These are phyloP conservation scores for Syngnathus scovelli DNA, from an alignment of 2,113 vertebrate genomes.

Conservation along the genomic window DNA sequence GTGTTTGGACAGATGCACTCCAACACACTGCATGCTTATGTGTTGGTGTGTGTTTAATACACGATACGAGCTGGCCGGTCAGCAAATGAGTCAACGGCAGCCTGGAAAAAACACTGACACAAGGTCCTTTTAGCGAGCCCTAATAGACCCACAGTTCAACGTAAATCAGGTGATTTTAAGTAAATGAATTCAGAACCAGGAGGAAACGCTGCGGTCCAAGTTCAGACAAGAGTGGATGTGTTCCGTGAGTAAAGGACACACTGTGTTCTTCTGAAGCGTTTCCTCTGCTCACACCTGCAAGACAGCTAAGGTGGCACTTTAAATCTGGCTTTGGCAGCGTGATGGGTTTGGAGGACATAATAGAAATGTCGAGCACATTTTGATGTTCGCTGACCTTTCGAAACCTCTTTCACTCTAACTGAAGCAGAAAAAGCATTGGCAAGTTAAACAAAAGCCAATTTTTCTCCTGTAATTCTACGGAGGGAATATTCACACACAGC, in stretches of 20 bases:
- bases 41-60: background rate
- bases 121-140: constrained; percentile 3
- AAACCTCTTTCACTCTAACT: background rate
- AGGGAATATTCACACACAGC: constrained; percentile 5
- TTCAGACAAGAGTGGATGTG: background rate
- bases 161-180: constrained; percentile 17
- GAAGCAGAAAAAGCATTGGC: constrained; percentile 5
- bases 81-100: constrained; percentile 21
- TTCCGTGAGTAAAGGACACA: background rate
- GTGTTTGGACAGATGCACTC: background rate
- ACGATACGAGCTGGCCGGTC: background rate
- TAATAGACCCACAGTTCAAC: constrained; percentile 11
- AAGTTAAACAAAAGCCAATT: background rate
- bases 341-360: constrained; percentile 11
- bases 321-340: background rate
- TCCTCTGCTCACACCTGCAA: background rate
- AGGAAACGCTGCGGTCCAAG: constrained; percentile 4
- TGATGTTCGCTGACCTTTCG: background rate
- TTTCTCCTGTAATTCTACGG: background rate
- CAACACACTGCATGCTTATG: constrained; percentile 1
- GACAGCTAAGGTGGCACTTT: constrained; percentile 10
- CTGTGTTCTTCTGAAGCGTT: constrained; percentile 1
- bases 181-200: constrained; percentile 9
- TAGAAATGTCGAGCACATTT: constrained; percentile 11
- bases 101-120: constrained; percentile 19